Evolutionary conservation across 2,888 invertebrate genomes (phyloP).

Genomic region (Cosmia trapezina): DNA sequence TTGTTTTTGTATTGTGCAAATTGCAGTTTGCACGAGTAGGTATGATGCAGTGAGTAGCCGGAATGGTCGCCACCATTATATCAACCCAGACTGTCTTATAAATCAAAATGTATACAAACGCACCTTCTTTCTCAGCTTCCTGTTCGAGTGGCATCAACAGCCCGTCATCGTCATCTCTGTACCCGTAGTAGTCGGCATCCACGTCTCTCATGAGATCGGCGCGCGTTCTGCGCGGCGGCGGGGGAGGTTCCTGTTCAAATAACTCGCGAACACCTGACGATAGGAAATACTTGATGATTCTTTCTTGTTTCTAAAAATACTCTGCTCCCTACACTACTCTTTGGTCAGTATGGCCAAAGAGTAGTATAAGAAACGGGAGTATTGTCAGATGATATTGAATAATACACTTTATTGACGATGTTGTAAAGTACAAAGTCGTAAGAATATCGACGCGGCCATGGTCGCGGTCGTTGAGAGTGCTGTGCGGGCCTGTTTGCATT

Average conservation of each 20-base stretch:
- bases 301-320: not conserved
- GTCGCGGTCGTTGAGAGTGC: not conserved
- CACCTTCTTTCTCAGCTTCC: slow-evolving; percentile 93
- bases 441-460: not conserved
- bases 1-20: not conserved
- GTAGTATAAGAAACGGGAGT: not conserved
- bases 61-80: not conserved
- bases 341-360: not conserved
- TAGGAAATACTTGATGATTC: not conserved
- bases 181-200: slow-evolving; percentile 99
- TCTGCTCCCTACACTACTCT: not conserved
- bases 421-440: not conserved
- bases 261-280: slow-evolving; percentile 96
- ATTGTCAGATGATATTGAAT: not conserved
- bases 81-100: not conserved
- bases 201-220: slow-evolving; percentile 99
- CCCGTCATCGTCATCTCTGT: slow-evolving; percentile 99
- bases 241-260: slow-evolving; percentile 98
- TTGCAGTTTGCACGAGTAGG: not conserved
- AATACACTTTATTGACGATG: not conserved
- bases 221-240: slow-evolving; percentile 96
- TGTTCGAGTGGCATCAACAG: slow-evolving; percentile 96
- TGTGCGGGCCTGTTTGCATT: not conserved
- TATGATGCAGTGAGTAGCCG: not conserved
- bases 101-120: not conserved